Evolutionary conservation across 2,113 vertebrate species (phyloP), one percentile per base, ranked within the genome.

Genomic region (Microcebus lehilahytsara): DNA sequence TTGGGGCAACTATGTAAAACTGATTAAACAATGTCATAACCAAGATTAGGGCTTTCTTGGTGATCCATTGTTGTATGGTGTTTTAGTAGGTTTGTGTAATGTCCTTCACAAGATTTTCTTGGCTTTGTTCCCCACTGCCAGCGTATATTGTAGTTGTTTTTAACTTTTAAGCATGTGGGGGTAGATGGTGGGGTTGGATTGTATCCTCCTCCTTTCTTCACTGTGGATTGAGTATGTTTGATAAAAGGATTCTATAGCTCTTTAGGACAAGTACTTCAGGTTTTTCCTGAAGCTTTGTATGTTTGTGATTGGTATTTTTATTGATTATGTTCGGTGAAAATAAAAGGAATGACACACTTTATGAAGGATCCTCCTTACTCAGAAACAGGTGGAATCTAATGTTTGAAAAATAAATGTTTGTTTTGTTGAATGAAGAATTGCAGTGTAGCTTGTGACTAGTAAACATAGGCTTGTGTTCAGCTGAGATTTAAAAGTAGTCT

Each of bases 231-330:
- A 66, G 2, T 83, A 40, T 86, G 53, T 77, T 93, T 84, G 27
- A 51, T 71, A 60, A 85, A 27, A 93, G 79, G 17, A 46, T 96
- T 96, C 23, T 5, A 0, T 89, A 53, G 20, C 25, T 90, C 42
- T 23, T 89, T 51, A 85, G 40, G 72, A 91, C 66, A 83, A 9
- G 58, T 84, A n/a, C 77, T 96, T 94, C 32, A 42, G 19, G 42
- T 93, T 83, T 9, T 77, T 51, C 13, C 25, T 69, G 66, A 85
- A 34, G 80, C 46, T 86, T 42, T 46, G 11, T 89, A 6, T 91
- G 37, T 88, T 88, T 93, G 42, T 94, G 89, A 95, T 74, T 4
- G n/a, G 62, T 69, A 30, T 95, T 46, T 79, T 92, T 56, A 78
- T 58, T 17, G 30, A 78, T 94, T 34, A 25, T 85, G 30, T 72